Percentiles rank a stretch among this genome's conserved stretches.
These are phyloP conservation scores for Neopipo cinnamomea DNA, from an alignment of 2,113 vertebrate species.

Conservation along the genomic window DNA sequence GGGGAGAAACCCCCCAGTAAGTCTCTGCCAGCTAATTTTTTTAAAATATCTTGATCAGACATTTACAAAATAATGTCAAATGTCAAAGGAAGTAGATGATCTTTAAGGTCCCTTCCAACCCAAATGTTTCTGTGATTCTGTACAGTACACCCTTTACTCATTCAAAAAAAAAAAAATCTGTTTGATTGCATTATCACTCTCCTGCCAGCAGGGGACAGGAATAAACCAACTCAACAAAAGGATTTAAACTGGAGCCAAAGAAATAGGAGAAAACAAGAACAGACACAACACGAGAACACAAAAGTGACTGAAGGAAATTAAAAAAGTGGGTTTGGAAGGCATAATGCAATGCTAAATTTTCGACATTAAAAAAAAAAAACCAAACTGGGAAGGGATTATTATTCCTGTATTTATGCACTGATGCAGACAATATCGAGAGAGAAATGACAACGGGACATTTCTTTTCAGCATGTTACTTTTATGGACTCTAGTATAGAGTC, in stretches of 20 bases:
- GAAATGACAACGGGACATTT: neutral
- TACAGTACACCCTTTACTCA: neutral
- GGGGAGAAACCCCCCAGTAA: neutral
- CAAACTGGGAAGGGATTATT: neutral
- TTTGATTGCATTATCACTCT: neutral
- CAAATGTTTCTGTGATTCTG: neutral
- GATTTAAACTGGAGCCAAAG: neutral
- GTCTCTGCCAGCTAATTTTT: neutral
- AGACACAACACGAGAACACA: neutral
- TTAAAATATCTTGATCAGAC: neutral
- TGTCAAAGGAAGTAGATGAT: neutral
- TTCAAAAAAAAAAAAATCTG: neutral
- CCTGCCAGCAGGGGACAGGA: constrained; percentile 11
- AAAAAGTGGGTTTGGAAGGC: neutral
- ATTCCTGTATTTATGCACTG: neutral
- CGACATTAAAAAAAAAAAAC: neutral
- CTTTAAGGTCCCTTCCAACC: neutral
- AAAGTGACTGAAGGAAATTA: neutral
- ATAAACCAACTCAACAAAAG: neutral
- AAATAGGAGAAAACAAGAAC: neutral
- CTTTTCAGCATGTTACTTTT: neutral
- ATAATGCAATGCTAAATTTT: neutral
- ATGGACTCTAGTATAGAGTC: neutral
- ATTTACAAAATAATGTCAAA: neutral
- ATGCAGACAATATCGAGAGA: neutral